Evolutionary conservation across 35 echinoderm and acorn worm species (phyloP).

Genomic region (Ptychodera flava): DNA sequence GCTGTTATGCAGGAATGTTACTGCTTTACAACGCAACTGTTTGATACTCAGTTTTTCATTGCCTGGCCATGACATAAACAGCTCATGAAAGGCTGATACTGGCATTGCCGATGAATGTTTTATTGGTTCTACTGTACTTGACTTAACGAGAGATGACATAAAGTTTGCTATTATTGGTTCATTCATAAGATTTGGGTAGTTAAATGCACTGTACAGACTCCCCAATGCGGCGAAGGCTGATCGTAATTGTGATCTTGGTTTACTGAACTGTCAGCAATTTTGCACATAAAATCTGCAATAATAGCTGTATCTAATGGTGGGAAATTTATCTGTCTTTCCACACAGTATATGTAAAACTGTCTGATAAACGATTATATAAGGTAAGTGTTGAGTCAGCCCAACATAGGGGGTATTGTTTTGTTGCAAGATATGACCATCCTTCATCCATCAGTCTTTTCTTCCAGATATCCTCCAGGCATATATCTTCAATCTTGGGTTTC

Average conservation of each 20-base stretch:
- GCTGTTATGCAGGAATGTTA: constrained; percentile 17
- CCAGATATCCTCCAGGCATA: constrained; percentile 49
- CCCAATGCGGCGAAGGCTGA: constrained; percentile 6
- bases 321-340: background rate
- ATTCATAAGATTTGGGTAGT: background rate
- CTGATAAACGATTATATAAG: constrained; percentile 20
- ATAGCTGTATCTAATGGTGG: constrained; percentile 4
- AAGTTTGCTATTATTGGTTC: background rate
- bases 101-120: constrained; percentile 34
- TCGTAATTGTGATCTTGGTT: constrained; percentile 11
- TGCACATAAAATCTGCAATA: constrained; percentile 2
- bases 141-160: background rate
- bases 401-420: constrained; percentile 10
- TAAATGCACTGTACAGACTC: constrained; percentile 7
- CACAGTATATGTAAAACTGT: constrained; percentile 5
- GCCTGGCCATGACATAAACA: constrained; percentile 4
- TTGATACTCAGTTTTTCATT: constrained; percentile 29
- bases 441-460: background rate
- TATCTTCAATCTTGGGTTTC: constrained; percentile 18
- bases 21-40: constrained; percentile 19
- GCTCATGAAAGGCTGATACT: constrained; percentile 1
- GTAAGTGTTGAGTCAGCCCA: constrained; percentile 30
- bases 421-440: constrained; percentile 21
- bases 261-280: background rate
- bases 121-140: constrained; percentile 24